Conservation (phyloP, 1,140 invertebrate genomes). For the Chrysoperla carnea region DNA sequence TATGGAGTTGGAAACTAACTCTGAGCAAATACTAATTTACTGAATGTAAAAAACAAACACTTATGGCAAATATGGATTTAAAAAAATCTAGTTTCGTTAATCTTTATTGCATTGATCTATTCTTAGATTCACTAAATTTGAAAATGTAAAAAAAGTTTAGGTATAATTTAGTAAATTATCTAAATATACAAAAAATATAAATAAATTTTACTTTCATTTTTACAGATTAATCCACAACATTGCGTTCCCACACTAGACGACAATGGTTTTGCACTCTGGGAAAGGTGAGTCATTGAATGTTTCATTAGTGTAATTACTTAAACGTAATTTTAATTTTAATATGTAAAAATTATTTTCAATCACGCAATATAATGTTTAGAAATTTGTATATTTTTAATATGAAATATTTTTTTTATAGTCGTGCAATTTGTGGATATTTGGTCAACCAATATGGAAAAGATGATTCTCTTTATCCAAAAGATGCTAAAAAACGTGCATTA, state of each 20-base stretch:
- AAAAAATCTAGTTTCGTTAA: too few species aligned
- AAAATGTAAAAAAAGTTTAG: too few species aligned
- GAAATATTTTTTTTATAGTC: slow-evolving; percentile 15
- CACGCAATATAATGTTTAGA: background rate
- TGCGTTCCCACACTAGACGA: slow-evolving; percentile 50
- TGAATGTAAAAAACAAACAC: too few species aligned
- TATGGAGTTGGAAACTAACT: too few species aligned
- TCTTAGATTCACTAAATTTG: too few species aligned
- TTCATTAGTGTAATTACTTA: background rate
- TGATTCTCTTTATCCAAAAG: slow-evolving; percentile 53
- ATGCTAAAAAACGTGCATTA: slow-evolving; percentile 44
- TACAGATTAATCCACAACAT: slow-evolving; percentile 47
- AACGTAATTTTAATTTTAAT: background rate
- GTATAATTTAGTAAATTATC: too few species aligned
- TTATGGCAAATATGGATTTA: too few species aligned
- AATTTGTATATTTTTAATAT: background rate
- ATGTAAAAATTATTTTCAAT: background rate
- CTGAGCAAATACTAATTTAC: too few species aligned
- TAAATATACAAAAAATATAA: too few species aligned
- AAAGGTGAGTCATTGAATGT: slow-evolving; percentile 26
- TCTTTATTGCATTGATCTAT: too few species aligned
- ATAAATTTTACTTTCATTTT: background rate
- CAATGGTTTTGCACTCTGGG: slow-evolving; percentile 42
- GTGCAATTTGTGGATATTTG: slow-evolving; percentile 54
- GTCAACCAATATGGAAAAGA: slow-evolving; percentile 54